phyloP scores from a whole-genome alignment of 2,888 invertebrate species.

The Ctena decussata region DNA sequence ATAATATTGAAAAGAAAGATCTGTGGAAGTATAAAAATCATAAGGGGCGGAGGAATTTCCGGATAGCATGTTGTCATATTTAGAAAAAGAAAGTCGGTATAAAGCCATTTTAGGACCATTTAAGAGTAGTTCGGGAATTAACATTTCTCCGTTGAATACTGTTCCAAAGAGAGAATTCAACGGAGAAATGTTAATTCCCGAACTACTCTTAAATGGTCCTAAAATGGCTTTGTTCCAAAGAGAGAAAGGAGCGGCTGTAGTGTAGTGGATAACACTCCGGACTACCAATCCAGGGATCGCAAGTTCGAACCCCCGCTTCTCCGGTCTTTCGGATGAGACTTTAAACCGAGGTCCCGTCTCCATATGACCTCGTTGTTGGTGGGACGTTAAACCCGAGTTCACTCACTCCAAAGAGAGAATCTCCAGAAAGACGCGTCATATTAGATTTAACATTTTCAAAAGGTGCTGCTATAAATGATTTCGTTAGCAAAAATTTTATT shows the following conservation, averaged over 20 bases:
- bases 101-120: not conserved
- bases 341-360: no score
- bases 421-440: not conserved
- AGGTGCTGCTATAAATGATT: not conserved
- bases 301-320: no score
- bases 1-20: not conserved
- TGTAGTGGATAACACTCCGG: no score
- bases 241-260: no score
- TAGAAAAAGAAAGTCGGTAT: not conserved
- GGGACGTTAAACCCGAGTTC: no score
- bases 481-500: not conserved
- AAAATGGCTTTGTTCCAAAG: not conserved
- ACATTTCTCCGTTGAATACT: not conserved
- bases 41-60: constrained; percentile 2
- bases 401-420: not conserved
- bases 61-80: not conserved
- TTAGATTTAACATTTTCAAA: constrained; percentile 10
- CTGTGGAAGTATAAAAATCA: not conserved
- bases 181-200: not conserved
- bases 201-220: not conserved
- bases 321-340: no score
- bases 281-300: no score
- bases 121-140: not conserved
- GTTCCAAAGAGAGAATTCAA: not conserved
- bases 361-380: no score